phyloP scores from a whole-genome alignment of 2,797 vertebrate species.

The Parotocinclus haroldoi region DNA sequence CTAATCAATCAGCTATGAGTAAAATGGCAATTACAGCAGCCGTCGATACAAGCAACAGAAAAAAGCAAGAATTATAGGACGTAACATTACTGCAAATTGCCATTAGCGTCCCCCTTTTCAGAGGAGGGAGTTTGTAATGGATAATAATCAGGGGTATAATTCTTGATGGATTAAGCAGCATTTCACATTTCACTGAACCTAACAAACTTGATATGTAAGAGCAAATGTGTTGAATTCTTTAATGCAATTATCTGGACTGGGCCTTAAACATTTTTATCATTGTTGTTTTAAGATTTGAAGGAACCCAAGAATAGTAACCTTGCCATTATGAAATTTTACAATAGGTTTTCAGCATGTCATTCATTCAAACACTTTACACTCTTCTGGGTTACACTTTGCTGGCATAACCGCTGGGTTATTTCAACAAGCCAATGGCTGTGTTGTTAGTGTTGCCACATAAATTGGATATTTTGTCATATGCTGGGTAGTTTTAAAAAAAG shows the following conservation, averaged over 20 bases:
- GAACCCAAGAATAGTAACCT: neutral
- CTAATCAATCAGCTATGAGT: conserved; percentile 82
- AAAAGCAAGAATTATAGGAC: conserved; percentile 77
- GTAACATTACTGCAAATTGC: conserved; percentile 78
- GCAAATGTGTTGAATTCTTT: conserved; percentile 36
- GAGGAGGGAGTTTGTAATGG: conserved; percentile 62
- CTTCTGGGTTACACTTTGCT: too few species aligned
- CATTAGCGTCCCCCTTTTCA: conserved; percentile 72
- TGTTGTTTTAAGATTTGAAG: neutral
- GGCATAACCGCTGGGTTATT: too few species aligned
- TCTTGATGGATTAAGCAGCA: conserved; percentile 70
- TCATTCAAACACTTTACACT: too few species aligned
- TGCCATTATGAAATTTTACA: too few species aligned
- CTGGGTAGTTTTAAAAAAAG: too few species aligned
- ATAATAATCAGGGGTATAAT: conserved; percentile 70
- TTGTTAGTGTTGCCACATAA: too few species aligned
- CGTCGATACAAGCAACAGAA: conserved; percentile 72
- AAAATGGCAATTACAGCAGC: conserved; percentile 85
- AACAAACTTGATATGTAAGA: conserved; percentile 49
- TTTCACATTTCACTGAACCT: conserved; percentile 66
- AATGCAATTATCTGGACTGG: conserved; percentile 27
- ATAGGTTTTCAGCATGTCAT: too few species aligned
- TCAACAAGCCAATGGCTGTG: too few species aligned
- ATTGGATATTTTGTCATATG: too few species aligned
- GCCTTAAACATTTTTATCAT: conserved; percentile 22